These are phyloP conservation scores for Hycleus phaleratus DNA, from an alignment of 1,140 invertebrate species.

Conservation along the genomic window DNA sequence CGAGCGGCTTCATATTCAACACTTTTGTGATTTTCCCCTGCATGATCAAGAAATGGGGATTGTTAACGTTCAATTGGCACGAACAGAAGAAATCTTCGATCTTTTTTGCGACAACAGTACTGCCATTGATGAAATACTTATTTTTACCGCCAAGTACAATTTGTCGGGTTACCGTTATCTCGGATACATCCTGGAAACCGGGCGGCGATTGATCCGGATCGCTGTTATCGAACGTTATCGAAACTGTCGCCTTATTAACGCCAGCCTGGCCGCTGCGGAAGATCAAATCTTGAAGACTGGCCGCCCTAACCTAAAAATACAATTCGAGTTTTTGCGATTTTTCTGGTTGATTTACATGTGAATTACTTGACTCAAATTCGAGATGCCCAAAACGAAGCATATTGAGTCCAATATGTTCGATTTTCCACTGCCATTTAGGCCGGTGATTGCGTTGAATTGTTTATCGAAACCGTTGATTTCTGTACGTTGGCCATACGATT, in stretches of 20 bases:
- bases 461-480: slow-evolving; percentile 92
- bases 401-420: slow-evolving; percentile 98
- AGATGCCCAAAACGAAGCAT: slow-evolving; percentile 95
- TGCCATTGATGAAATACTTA: slow-evolving; percentile 94
- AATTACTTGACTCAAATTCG: slow-evolving; percentile 84
- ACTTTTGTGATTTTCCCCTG: slow-evolving; percentile 99
- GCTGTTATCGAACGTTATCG: slow-evolving; percentile 91
- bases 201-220: slow-evolving; percentile 78
- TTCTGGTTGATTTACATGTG: neutral
- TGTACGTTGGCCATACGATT: slow-evolving; percentile 91
- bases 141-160: slow-evolving; percentile 75
- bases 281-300: slow-evolving; percentile 87
- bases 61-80: slow-evolving; percentile 11
- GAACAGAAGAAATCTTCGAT: slow-evolving; percentile 60
- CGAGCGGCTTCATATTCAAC: slow-evolving; percentile 96
- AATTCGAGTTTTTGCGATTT: neutral
- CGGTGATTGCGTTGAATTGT: slow-evolving; percentile 97
- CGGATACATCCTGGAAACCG: slow-evolving; percentile 87
- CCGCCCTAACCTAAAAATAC: slow-evolving; percentile 71
- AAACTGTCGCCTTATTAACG: slow-evolving; percentile 91
- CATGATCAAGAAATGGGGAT: slow-evolving; percentile 65
- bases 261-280: slow-evolving; percentile 97
- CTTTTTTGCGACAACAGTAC: slow-evolving; percentile 78
- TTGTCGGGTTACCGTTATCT: slow-evolving; percentile 91
- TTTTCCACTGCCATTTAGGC: slow-evolving; percentile 97